Conservation (phyloP, 2,888 invertebrate genomes). For the Anthrax anthrax region DNA sequence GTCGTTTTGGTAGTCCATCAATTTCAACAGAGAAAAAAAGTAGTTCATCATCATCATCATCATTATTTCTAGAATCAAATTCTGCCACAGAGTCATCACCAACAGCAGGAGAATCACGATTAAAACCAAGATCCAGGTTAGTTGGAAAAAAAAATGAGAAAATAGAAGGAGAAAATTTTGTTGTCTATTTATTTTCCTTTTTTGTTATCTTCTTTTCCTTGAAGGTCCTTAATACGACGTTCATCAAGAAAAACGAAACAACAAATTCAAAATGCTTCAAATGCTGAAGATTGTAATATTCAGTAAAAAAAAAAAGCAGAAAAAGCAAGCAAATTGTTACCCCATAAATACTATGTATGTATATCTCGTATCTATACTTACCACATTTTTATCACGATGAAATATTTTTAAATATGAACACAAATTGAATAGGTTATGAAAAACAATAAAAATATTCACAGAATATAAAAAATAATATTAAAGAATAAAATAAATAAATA, state of each 20-base stretch:
- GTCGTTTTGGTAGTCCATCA: constrained; percentile 31
- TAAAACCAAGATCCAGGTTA: constrained; percentile 46
- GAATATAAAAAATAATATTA: too few relatives aligned
- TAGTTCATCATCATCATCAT: too few relatives aligned
- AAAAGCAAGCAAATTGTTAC: too few relatives aligned
- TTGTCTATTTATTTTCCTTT: too few relatives aligned
- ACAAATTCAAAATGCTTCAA: constrained; percentile 55
- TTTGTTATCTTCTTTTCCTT: too few relatives aligned
- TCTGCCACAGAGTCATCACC: constrained; percentile 27
- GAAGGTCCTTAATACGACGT: constrained; percentile 58
- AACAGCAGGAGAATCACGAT: constrained; percentile 34
- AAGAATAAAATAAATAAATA: too few relatives aligned
- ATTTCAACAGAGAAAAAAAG: constrained; percentile 22
- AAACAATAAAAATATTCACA: too few relatives aligned
- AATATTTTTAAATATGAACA: too few relatives aligned
- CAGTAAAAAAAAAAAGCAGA: constrained; percentile 41
- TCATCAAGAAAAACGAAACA: constrained; percentile 67
- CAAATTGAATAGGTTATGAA: too few relatives aligned
- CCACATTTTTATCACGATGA: too few relatives aligned
- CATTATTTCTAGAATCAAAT: constrained; percentile 13
- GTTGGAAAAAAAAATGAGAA: constrained; percentile 1
- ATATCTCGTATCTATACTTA: neutral
- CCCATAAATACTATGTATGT: neutral
- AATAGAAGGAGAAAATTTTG: neutral
- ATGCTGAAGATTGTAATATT: constrained; percentile 51